These are phyloP conservation scores for Hucho hucho DNA, from an alignment of 2,113 vertebrate species.

Conservation along the genomic window DNA sequence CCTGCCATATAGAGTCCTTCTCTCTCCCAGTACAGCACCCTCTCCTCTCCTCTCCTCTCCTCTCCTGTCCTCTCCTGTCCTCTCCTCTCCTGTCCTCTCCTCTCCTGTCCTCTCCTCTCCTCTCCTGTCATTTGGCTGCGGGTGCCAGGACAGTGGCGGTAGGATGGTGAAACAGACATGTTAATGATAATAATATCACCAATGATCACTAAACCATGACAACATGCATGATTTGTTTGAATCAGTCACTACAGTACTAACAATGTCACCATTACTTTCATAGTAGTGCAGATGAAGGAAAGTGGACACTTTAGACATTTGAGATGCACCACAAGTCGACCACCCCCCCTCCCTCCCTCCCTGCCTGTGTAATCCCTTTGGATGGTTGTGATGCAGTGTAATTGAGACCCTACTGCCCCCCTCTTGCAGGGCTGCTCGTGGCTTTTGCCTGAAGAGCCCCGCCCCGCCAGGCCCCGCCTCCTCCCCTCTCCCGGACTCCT, in stretches of 20 bases:
- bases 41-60: constrained; percentile 5
- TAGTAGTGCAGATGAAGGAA: background rate
- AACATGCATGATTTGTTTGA: background rate
- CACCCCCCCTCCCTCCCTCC: constrained; percentile 3
- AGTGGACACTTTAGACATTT: background rate
- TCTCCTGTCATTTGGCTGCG: constrained; percentile 18
- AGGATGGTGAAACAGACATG: background rate
- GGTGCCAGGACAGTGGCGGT: constrained; percentile 13
- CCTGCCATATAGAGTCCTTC: background rate
- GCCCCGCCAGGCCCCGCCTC: constrained; percentile 69
- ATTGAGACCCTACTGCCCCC: constrained; percentile 41
- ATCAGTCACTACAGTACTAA: background rate
- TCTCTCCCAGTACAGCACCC: too few species aligned
- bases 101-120: background rate
- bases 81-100: too few species aligned
- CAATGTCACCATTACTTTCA: background rate
- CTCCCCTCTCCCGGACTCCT: constrained; percentile 73
- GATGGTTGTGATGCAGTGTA: constrained; percentile 24
- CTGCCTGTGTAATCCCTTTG: constrained; percentile 12
- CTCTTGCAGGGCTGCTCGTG: constrained; percentile 78
- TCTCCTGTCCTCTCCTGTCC: background rate
- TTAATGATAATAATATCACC: background rate
- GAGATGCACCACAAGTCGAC: background rate
- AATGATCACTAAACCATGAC: background rate
- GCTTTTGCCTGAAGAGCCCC: constrained; percentile 78